A percentile compares a stretch with the other conserved stretches of the same genome.
Evolutionary conservation across 2,797 vertebrate species (phyloP).

Genomic region (Myotis myotis): DNA sequence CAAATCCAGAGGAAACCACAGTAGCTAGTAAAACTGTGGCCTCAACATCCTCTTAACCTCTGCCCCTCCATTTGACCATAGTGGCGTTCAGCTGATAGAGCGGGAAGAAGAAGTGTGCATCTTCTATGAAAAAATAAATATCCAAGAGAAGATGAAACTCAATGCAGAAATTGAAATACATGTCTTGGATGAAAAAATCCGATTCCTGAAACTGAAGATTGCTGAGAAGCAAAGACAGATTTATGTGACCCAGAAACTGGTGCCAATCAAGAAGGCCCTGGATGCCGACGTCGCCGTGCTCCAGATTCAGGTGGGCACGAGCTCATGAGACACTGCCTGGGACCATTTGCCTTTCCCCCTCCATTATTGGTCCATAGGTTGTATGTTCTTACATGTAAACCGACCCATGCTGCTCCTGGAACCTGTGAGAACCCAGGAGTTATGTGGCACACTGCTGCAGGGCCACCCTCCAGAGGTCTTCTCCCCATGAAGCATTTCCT

Average conservation of each 20-base stretch:
- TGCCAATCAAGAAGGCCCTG: constrained; percentile 83
- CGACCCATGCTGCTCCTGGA: background rate
- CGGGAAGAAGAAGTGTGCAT: constrained; percentile 91
- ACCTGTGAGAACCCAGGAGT: background rate
- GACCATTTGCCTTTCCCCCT: too few species aligned
- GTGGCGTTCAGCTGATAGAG: constrained; percentile 90
- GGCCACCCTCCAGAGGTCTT: background rate
- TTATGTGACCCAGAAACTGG: constrained; percentile 80
- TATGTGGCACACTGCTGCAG: background rate
- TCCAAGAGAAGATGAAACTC: constrained; percentile 86
- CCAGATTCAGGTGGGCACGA: constrained; percentile 88
- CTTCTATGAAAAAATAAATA: constrained; percentile 89
- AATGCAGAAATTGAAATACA: constrained; percentile 86
- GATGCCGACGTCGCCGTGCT: constrained; percentile 86
- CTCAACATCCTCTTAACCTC: background rate
- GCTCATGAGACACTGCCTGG: background rate
- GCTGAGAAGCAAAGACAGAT: constrained; percentile 89
- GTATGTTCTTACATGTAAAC: background rate
- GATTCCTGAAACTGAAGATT: constrained; percentile 85
- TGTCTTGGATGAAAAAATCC: constrained; percentile 88
- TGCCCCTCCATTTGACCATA: constrained; percentile 76
- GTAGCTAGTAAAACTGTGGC: background rate
- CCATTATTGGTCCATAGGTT: background rate
- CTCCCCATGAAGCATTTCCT: background rate
- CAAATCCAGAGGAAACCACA: background rate